Base-by-base conservation (phyloP, 2,113 vertebrate genomes). In the Oreochromis tanganicae region DNA sequence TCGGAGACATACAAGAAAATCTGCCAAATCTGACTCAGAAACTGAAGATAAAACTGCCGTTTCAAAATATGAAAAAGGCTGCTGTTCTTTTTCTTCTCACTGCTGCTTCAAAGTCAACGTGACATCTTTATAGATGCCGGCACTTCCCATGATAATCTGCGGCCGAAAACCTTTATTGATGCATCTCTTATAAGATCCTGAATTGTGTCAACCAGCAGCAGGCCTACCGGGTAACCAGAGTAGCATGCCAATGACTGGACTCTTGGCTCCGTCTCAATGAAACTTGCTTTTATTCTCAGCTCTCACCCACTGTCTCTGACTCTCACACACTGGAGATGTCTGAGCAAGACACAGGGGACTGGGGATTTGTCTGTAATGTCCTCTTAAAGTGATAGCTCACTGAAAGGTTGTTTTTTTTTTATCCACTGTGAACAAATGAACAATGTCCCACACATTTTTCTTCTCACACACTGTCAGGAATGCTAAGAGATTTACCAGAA, bases 171-270 rank as follows among this genome's bases (percentile, higher is more conserved):
- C 2, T 86, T 82, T 84, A 73, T 78, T 82, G 85, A 55, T 80
- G 66, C 41, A 6, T 83, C 79, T 84, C 56, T 78, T 68, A 56
- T 46, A 54, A 71, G 68, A 86, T 48, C 85, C 38, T 83, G 43
- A 83, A 66, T 38, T 73, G 38, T 84, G 56, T 54, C 19, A 63
- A 61, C 84, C 66, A 86, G 82, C 87, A 88, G 84, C 84, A 83
- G 86, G 86, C 85, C 87, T 46, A 41, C 80, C 3, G 46, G n/a
- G 87, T 78, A 90, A 90, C 83, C 59, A 75, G 89, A 90, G 87
- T 54, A 82, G 92, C 91, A 95, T 94, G 91, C 90, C 90, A 94
- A 94, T 94, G 87, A 91, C 78, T 24, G 85, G 89, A 90, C 91
- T 82, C 89, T 90, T 90, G 91, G 81, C 93, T 91, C 83, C 19